Percentiles rank a stretch among this genome's conserved stretches.
Evolutionary conservation across 2,113 vertebrate species (phyloP).

Genomic region (Calonectris borealis): DNA sequence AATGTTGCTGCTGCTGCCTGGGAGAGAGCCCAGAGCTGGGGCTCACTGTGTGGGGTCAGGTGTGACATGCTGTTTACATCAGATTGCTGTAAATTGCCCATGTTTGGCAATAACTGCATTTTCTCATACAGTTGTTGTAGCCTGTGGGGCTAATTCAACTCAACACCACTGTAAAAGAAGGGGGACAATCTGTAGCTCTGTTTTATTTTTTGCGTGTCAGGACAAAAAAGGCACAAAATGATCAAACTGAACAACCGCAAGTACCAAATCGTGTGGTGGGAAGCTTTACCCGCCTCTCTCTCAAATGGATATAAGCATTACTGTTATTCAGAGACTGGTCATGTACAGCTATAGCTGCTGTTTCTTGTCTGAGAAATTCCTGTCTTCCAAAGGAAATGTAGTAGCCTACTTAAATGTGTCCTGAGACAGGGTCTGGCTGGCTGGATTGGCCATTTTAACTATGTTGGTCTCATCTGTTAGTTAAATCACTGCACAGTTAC

Average conservation of each 20-base stretch:
- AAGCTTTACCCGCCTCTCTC: neutral
- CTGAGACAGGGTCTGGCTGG: neutral
- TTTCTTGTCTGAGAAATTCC: neutral
- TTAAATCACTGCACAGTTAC: neutral
- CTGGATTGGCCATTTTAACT: neutral
- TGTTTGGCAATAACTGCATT: neutral
- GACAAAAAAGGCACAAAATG: neutral
- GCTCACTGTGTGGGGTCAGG: neutral
- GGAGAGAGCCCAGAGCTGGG: neutral
- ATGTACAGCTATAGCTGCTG: neutral
- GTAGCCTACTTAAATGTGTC: neutral
- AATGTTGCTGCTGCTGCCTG: neutral
- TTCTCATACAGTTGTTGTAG: neutral
- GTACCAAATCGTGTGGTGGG: neutral
- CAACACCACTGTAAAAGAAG: neutral
- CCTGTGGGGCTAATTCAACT: neutral
- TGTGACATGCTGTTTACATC: neutral
- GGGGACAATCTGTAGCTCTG: neutral
- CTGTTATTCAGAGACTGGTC: neutral
- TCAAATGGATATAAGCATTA: neutral
- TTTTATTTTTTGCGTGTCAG: neutral
- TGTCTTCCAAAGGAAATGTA: neutral
- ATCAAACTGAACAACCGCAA: neutral
- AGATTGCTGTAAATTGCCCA: neutral
- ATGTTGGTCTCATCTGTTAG: neutral